Percentiles rank a stretch among this genome's conserved stretches.
Evolutionary conservation across 2,797 vertebrate genomes (phyloP).

Genomic region (Poecile montanus): DNA sequence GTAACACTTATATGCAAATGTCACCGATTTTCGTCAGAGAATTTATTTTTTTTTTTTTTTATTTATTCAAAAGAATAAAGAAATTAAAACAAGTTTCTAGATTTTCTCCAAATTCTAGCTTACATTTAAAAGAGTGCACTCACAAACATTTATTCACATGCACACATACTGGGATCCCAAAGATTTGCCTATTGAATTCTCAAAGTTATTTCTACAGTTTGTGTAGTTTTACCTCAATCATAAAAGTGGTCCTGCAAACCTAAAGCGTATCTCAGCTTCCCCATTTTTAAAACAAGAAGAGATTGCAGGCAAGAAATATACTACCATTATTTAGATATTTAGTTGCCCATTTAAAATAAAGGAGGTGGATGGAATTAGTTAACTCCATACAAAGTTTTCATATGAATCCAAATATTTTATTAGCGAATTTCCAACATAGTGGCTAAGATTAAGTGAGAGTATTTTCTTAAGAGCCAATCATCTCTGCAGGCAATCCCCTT

Average conservation of each 20-base stretch:
- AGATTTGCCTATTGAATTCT: background rate
- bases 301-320: background rate
- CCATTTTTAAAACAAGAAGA: background rate
- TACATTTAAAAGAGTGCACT: background rate
- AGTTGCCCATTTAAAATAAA: background rate
- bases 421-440: background rate
- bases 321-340: background rate
- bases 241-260: background rate
- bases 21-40: background rate
- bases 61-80: background rate
- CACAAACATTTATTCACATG: accelerated
- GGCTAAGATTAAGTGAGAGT: background rate
- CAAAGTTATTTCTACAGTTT: background rate
- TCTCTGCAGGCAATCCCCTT: background rate
- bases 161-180: background rate
- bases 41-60: background rate
- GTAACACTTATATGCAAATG: background rate
- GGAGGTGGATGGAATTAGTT: accelerated
- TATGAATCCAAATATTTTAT: background rate
- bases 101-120: background rate
- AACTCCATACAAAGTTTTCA: background rate
- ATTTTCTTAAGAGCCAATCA: background rate
- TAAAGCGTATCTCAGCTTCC: background rate
- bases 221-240: background rate
- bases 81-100: background rate